Percentiles rank a stretch among this genome's conserved stretches.
phyloP scores from a whole-genome alignment of 2,113 vertebrate species.

The Esox niger region DNA sequence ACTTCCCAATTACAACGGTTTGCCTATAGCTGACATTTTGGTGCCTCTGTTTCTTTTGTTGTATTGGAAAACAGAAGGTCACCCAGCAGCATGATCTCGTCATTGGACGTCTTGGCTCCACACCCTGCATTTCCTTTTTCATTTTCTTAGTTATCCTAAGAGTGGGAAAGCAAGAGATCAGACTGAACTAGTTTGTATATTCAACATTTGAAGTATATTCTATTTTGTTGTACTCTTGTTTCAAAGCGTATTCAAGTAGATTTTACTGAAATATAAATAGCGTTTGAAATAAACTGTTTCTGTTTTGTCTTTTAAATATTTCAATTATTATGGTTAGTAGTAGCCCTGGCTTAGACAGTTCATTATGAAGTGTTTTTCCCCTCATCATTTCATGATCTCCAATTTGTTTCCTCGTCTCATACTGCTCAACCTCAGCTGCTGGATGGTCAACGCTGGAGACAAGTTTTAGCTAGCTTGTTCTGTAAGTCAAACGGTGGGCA shows the following conservation, averaged over 20 bases:
- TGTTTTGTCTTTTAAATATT: constrained; percentile 6
- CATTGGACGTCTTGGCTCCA: constrained; percentile 6
- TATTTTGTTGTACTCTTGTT: constrained; percentile 99
- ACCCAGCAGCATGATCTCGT: background rate
- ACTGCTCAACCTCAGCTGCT: no score
- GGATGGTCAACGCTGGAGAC: no score
- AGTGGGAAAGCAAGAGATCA: constrained; percentile 86
- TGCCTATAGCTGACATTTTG: background rate
- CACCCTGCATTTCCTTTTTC: constrained; percentile 44
- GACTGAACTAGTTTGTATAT: constrained; percentile 99
- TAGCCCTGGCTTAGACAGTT: no score
- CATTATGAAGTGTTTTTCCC: no score
- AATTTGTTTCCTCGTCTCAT: no score
- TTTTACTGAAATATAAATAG: constrained; percentile 79
- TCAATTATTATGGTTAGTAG: no score
- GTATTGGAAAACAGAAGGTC: constrained; percentile 8
- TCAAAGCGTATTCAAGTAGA: constrained; percentile 99
- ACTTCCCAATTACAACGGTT: background rate
- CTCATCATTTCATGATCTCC: no score
- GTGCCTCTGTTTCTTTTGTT: constrained; percentile 24
- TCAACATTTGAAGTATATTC: constrained; percentile 99
- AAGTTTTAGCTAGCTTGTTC: no score
- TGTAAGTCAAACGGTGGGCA: no score
- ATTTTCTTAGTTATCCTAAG: constrained; percentile 51
- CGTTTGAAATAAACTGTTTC: constrained; percentile 22